phyloP scores from a whole-genome alignment of 2,113 vertebrate genomes.

The Talpa occidentalis region DNA sequence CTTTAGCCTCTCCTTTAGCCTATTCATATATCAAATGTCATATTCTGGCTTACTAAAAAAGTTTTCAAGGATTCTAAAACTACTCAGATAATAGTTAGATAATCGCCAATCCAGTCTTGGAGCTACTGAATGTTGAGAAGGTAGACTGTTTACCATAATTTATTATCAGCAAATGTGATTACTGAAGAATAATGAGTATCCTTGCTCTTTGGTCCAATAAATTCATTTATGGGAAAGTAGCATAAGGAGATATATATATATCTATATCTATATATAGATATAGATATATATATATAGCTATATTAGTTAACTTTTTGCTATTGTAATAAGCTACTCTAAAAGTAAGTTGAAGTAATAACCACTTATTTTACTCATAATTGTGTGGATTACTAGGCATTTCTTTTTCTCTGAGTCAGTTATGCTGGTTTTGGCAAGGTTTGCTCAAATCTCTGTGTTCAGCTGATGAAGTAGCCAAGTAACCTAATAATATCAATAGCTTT shows the following conservation, averaged over 20 bases:
- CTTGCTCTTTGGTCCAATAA: background rate
- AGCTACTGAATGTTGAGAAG: background rate
- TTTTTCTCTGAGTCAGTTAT: background rate
- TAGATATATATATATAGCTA: no score
- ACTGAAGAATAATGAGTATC: background rate
- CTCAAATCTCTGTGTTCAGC: background rate
- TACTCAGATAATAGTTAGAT: background rate
- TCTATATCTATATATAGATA: no score
- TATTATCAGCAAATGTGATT: background rate
- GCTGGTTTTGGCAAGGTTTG: background rate
- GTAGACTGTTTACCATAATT: background rate
- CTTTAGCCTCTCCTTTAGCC: background rate
- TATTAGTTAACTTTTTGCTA: background rate
- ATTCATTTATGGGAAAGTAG: slow-evolving; percentile 16
- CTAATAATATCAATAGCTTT: background rate
- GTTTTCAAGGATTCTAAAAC: background rate
- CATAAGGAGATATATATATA: background rate
- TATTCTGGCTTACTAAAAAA: background rate
- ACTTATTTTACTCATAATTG: background rate
- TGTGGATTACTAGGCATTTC: background rate
- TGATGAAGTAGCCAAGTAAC: background rate
- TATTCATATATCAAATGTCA: background rate
- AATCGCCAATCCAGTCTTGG: background rate
- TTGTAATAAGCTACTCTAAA: background rate
- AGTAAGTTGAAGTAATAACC: background rate